These are phyloP conservation scores for Trichogramma evanescens DNA, from an alignment of 2,888 invertebrate species.

Conservation along the genomic window DNA sequence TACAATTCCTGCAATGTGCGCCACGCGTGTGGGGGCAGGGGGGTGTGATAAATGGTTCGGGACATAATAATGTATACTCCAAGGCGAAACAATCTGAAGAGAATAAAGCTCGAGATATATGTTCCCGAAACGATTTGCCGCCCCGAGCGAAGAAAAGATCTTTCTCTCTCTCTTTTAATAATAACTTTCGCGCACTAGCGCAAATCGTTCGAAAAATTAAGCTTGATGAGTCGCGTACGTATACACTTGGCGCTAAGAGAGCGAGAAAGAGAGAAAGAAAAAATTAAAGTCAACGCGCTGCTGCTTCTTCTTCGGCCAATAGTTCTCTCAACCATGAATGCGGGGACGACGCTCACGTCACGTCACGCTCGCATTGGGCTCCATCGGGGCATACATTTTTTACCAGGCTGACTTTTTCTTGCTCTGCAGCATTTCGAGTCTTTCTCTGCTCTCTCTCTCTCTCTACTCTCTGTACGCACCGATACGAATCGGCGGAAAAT, in stretches of 20 bases:
- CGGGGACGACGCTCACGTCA: neutral
- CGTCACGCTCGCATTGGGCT: neutral
- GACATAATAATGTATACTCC: constrained; percentile 16
- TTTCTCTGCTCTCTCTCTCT: neutral
- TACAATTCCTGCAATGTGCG: neutral
- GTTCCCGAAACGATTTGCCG: no score
- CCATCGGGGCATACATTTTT: constrained; percentile 2
- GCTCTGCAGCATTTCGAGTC: neutral
- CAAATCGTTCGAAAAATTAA: no score
- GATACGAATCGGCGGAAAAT: neutral
- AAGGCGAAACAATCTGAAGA: no score
- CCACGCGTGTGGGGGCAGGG: neutral
- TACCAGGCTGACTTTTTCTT: neutral
- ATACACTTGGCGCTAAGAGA: neutral
- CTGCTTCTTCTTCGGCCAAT: neutral
- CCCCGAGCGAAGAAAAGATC: no score
- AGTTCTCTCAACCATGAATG: constrained; percentile 4
- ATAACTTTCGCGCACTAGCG: no score
- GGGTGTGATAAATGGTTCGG: constrained; percentile 16
- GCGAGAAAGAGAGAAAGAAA: neutral
- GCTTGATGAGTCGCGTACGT: neutral
- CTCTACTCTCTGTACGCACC: neutral
- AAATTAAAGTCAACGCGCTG: neutral
- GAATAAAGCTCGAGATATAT: no score
- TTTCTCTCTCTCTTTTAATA: no score